Conservation (phyloP, 2,113 vertebrate genomes). For the Odobenus rosmarus region DNA sequence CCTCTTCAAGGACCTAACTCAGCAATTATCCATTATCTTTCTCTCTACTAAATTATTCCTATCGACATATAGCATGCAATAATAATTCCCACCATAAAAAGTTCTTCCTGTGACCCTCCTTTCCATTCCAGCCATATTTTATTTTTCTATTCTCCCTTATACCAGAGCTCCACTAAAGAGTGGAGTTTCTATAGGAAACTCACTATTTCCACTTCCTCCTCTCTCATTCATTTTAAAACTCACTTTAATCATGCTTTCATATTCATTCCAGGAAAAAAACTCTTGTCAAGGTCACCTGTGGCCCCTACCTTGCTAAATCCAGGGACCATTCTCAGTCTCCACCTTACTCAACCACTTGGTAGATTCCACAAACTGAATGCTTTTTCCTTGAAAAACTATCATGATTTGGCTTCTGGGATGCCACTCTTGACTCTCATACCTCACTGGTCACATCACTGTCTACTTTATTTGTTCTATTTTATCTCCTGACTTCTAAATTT, state of each 20-base stretch:
- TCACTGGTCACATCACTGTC: not conserved
- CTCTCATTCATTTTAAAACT: not conserved
- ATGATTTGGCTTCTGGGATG: not conserved
- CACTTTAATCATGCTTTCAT: not conserved
- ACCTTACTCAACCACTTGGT: not conserved
- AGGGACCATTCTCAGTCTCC: not conserved
- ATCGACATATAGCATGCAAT: not conserved
- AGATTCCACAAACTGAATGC: not conserved
- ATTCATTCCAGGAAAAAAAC: not conserved
- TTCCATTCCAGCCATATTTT: not conserved
- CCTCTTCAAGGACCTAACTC: not conserved
- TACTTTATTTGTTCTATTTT: not conserved
- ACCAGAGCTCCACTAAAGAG: not conserved
- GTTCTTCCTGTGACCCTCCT: not conserved
- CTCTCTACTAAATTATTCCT: not conserved
- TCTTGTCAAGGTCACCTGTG: not conserved
- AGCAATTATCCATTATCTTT: not conserved
- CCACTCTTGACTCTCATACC: not conserved
- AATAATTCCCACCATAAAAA: not conserved
- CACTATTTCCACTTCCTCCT: not conserved
- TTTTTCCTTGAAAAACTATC: not conserved
- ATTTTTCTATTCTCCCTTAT: not conserved
- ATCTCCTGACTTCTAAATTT: not conserved
- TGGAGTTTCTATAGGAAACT: not conserved
- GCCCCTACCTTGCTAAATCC: not conserved